Evolutionary conservation across 2,888 invertebrate genomes (phyloP).

Genomic region (Iphiclides podalirius): DNA sequence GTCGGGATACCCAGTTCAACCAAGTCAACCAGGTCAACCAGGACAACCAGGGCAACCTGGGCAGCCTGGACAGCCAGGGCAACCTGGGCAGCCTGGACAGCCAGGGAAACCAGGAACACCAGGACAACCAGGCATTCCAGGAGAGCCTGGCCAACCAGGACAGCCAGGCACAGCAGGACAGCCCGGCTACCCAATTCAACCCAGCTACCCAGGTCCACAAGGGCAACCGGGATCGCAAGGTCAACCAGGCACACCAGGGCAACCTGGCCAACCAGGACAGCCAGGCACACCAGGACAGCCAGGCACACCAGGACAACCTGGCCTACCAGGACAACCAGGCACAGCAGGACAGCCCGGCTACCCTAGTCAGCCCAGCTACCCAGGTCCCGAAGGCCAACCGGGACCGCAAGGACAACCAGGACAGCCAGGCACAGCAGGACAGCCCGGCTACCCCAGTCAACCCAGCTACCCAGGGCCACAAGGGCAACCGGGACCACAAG

Average conservation of each 20-base stretch:
- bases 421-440: constrained; percentile 30
- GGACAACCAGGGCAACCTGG: constrained; percentile 37
- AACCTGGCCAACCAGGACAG: constrained; percentile 36
- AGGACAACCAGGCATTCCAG: constrained; percentile 33
- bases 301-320: constrained; percentile 67
- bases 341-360: not conserved
- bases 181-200: constrained; percentile 43
- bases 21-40: constrained; percentile 32
- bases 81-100: constrained; percentile 23
- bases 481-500: constrained; percentile 14
- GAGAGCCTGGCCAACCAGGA: constrained; percentile 26
- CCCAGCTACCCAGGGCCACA: constrained; percentile 27
- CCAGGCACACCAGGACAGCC: constrained; percentile 67
- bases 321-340: constrained; percentile 30
- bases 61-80: constrained; percentile 38
- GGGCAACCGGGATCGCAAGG: constrained; percentile 43
- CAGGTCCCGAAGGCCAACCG: constrained; percentile 20
- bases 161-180: constrained; percentile 24
- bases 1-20: constrained; percentile 32
- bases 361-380: constrained; percentile 28
- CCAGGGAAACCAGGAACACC: constrained; percentile 34
- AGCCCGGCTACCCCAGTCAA: constrained; percentile 43
- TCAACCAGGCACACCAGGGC: constrained; percentile 35
- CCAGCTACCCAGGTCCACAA: constrained; percentile 63
- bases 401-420: constrained; percentile 39